Base-by-base conservation (phyloP, 2,888 invertebrate species). In the Tryphoninae sp. region DNA sequence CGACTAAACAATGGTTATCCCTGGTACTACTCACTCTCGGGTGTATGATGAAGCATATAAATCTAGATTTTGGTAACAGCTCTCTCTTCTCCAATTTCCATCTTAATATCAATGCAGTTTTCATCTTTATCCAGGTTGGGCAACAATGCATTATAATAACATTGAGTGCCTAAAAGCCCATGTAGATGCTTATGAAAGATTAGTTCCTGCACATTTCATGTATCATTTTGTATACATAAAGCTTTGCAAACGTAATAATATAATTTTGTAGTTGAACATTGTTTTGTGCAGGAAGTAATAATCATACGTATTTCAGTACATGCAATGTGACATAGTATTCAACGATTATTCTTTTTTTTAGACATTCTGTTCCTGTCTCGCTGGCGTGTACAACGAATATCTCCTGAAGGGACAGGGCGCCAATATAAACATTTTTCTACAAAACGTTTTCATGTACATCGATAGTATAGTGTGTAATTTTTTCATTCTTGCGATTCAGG, bases 311-410 rank as follows among this genome's bases (percentile, higher is more conserved):
- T 45, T 45, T 45, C 8, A 45, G 3, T 45, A 45, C 45, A 45
- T 8, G 8, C 3, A 45, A 45, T 45, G 26, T 33, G 4, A 6
- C 33, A 6, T 33, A 2, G 26, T 33, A 6, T 33, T 0, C 33
- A 33, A 33, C 4, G 33, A 55, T n/a, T n/a, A 16, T 51, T 26
- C 33, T 73, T 68, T 42, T 42, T 94, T 96, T 22, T 96, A 98
- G 94, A 96, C 97, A 68, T 94, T 98, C 84, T 98, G 97, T 89
- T 98, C 98, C 0, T 98, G 98, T 87, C 92, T 98, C 81, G 98
- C 98, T 0, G 98, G 98, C 6, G 98, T 98, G 2, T 99, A 98
- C 92, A 98, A 98, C 91, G 98, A 99, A 91, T 98, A 97, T 92
- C 93, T 99, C 72, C 93, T 99, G 2, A 98, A 98, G 93, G 96